Evolutionary conservation across 2,113 vertebrate genomes (phyloP).

Genomic region (Penelope pileata): DNA sequence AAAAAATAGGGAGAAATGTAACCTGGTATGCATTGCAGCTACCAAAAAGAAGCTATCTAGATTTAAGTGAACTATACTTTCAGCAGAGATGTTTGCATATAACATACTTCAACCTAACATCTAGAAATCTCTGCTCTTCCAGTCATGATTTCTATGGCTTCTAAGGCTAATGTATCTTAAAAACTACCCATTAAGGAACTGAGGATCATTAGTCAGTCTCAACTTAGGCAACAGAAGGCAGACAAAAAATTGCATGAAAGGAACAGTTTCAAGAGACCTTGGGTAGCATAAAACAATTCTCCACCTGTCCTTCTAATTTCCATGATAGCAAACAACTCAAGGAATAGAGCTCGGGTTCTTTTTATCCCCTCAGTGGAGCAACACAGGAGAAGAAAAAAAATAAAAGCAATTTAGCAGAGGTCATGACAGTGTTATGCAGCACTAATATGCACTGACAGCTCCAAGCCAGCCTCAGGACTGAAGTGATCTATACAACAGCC

Average conservation of each 20-base stretch:
- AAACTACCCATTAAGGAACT: neutral
- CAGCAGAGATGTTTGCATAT: neutral
- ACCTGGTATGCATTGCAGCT: neutral
- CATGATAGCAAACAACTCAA: neutral
- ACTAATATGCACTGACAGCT: neutral
- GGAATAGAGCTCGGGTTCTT: neutral
- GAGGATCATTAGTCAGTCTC: neutral
- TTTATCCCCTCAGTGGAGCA: neutral
- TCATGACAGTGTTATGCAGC: neutral
- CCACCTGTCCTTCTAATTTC: neutral
- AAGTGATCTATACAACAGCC: neutral
- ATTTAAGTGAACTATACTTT: neutral
- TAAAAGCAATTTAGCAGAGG: neutral
- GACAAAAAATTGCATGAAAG: neutral
- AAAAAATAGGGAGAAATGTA: neutral
- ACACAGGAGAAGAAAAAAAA: fast-evolving
- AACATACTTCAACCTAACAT: neutral
- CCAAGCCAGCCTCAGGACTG: neutral
- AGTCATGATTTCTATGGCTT: neutral
- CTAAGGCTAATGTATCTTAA: neutral
- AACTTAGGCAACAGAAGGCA: neutral
- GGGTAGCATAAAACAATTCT: neutral
- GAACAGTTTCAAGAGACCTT: neutral
- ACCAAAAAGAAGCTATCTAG: neutral
- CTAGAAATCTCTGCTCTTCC: neutral